These are phyloP conservation scores for Monopterus albus DNA, from an alignment of 2,113 vertebrate genomes.

Conservation along the genomic window DNA sequence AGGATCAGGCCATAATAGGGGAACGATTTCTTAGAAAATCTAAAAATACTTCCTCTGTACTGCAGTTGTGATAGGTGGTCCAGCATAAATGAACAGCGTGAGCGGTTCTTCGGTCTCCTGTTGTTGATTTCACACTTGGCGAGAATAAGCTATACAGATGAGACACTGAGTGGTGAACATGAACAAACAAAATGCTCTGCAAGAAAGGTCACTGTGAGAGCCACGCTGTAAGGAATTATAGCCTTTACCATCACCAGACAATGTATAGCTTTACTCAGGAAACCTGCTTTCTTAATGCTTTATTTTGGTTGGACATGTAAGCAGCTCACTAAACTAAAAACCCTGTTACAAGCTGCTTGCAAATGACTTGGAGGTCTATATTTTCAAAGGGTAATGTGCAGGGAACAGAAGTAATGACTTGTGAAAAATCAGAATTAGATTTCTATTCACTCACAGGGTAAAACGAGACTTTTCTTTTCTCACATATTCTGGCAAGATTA, in stretches of 20 bases:
- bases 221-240: neutral
- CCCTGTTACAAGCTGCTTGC: neutral
- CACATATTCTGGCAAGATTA: slow-evolving; percentile 45
- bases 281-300: neutral
- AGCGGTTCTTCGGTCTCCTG: slow-evolving; percentile 3
- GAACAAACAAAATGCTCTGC: slow-evolving; percentile 29
- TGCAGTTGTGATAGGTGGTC: neutral
- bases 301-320: neutral
- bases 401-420: slow-evolving; percentile 29
- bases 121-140: slow-evolving; percentile 47
- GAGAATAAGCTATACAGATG: slow-evolving; percentile 45
- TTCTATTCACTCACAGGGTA: slow-evolving; percentile 44
- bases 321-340: neutral
- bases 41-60: slow-evolving; percentile 33
- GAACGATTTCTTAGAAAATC: slow-evolving; percentile 10
- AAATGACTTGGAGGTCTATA: neutral
- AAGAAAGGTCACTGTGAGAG: neutral
- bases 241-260: neutral
- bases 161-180: slow-evolving; percentile 29
- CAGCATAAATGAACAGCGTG: neutral
- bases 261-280: neutral
- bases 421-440: slow-evolving; percentile 20
- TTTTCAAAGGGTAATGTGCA: slow-evolving; percentile 3
- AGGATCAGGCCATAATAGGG: slow-evolving; percentile 26
- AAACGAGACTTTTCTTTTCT: slow-evolving; percentile 37